Conservation (phyloP, 2,113 vertebrate genomes). For the Hydrochoerus hydrochaeris region DNA sequence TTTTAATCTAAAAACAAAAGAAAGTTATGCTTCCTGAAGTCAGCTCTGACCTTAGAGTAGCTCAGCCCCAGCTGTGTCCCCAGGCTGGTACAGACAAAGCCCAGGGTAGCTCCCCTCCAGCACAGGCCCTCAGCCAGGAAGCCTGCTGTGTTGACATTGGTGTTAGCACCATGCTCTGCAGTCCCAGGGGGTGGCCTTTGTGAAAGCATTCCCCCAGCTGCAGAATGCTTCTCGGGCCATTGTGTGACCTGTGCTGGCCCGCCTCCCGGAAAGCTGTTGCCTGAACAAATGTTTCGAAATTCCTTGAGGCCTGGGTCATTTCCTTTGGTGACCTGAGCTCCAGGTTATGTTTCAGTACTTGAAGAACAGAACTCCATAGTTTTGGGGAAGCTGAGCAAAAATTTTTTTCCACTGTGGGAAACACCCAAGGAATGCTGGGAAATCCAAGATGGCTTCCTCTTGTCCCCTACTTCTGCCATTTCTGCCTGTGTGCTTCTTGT, state of each 20-base stretch:
- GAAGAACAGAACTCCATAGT: background rate
- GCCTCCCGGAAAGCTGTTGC: background rate
- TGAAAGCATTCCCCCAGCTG: background rate
- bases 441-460: background rate
- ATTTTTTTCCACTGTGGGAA: background rate
- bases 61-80: background rate
- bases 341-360: background rate
- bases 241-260: background rate
- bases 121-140: background rate
- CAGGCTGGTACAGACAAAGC: background rate
- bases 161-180: accelerated
- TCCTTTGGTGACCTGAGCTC: background rate
- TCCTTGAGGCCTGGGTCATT: background rate
- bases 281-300: background rate
- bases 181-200: background rate
- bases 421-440: background rate
- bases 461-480: background rate
- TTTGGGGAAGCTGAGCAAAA: background rate
- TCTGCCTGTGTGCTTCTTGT: background rate
- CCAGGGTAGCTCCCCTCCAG: accelerated
- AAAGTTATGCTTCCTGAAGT: background rate
- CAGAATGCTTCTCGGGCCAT: background rate
- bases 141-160: background rate
- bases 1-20: background rate
- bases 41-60: background rate